phyloP scores from a whole-genome alignment of 2,797 vertebrate species.

The Parambassis ranga region DNA sequence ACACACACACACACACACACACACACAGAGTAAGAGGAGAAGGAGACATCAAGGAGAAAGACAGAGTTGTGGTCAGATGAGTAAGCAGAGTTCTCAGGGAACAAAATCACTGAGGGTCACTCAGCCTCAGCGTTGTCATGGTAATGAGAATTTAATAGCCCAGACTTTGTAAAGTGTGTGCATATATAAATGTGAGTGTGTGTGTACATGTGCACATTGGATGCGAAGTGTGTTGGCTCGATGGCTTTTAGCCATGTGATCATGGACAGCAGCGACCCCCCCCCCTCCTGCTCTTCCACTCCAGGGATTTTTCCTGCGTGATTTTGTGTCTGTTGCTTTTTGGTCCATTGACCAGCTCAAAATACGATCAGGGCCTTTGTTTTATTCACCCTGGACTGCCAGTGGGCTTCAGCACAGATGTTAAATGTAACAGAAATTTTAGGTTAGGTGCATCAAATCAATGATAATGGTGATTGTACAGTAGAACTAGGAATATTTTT shows the following conservation, averaged over 20 bases:
- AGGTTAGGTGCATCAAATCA: too few relatives aligned
- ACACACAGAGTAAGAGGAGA: constrained; percentile 35
- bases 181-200: not conserved
- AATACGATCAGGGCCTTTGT: constrained; percentile 8
- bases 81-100: constrained; percentile 54
- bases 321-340: constrained; percentile 33
- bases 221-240: constrained; percentile 5
- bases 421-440: not conserved
- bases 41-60: constrained; percentile 54
- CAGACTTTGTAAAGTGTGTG: constrained; percentile 14
- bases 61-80: constrained; percentile 45
- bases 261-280: not conserved
- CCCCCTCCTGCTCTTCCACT: not conserved
- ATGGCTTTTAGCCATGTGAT: constrained; percentile 39
- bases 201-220: constrained; percentile 5
- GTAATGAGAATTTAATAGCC: constrained; percentile 34
- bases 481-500: not conserved
- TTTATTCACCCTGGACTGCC: not conserved
- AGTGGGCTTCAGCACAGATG: not conserved
- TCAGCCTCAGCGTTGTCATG: constrained; percentile 27
- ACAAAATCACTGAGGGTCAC: constrained; percentile 40
- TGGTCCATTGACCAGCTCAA: constrained; percentile 22
- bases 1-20: not conserved
- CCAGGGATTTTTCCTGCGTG: constrained; percentile 15
- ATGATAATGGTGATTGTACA: not conserved